These are phyloP conservation scores for Scophthalmus maximus DNA, from an alignment of 2,113 vertebrate genomes.

Conservation along the genomic window DNA sequence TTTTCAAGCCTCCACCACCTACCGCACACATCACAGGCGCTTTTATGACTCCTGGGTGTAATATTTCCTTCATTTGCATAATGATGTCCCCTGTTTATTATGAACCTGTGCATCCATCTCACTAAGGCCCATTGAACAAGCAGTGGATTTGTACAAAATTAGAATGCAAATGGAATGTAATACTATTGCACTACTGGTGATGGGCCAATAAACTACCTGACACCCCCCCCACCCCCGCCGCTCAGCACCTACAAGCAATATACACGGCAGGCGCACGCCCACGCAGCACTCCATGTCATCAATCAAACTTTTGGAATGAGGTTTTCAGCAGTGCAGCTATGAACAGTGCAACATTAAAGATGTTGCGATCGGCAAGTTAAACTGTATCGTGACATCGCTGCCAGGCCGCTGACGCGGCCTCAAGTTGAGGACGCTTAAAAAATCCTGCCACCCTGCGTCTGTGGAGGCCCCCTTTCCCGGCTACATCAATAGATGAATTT, in stretches of 20 bases:
- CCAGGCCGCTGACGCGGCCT: conserved; percentile 5
- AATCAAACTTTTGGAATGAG: conserved; percentile 45
- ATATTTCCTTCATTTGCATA: conserved; percentile 79
- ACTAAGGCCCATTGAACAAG: conserved; percentile 76
- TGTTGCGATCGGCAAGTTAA: conserved; percentile 13
- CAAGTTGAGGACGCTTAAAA: neutral
- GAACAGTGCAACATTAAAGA: conserved; percentile 31
- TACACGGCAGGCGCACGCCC: conserved; percentile 38
- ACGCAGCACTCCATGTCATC: conserved; percentile 35
- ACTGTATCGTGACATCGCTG: conserved; percentile 21
- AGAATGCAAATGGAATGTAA: conserved; percentile 78
- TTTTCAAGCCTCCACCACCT: conserved; percentile 47
- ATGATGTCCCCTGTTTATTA: conserved; percentile 74
- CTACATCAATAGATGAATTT: conserved; percentile 48
- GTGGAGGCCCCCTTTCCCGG: conserved; percentile 18
- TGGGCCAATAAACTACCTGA: conserved; percentile 67
- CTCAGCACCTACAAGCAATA: conserved; percentile 37
- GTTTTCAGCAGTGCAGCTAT: conserved; percentile 35
- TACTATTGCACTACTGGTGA: conserved; percentile 54
- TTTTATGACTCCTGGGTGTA: conserved; percentile 70
- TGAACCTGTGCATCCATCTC: conserved; percentile 78
- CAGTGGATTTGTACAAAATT: conserved; percentile 75
- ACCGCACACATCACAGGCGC: conserved; percentile 48
- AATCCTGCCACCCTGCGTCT: conserved; percentile 11
- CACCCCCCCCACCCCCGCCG: neutral